Evolutionary conservation across 2,888 invertebrate genomes (phyloP), one percentile per base, ranked within the genome.

Genomic region (Parascotia fuliginaria): DNA sequence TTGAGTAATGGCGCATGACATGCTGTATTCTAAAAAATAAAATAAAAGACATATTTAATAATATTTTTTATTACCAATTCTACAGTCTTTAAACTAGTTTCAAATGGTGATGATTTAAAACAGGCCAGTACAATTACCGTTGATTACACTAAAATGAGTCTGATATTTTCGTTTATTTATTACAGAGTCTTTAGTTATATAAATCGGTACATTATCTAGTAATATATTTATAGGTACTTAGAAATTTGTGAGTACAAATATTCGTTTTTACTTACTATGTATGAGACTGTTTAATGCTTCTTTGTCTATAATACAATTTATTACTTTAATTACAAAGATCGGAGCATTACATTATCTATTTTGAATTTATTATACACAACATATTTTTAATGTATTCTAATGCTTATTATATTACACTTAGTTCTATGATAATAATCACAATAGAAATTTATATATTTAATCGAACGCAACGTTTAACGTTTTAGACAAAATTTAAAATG

Each of bases 31-130:
- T n/a, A n/a, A n/a, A n/a, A 19, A 19, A 19, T 19, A 19, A 19
- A 19, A 19, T 3, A 19, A 19, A 62, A 55, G 15, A 70, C 32
- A 51, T 52, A 57, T 68, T 49, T 52, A 55, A 49, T 66, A 72
- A 65, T 70, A 40, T 66, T 46, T 83, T 89, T 89, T 89, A 89
- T 89, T 89, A 85, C 70, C 76, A 88, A 89, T 77, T 78, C 90
- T 90, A 90, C 88, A 80, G 75, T 83, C 75, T 81, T 83, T 82
- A 82, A 64, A 61, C 81, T 83, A 81, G 63, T 79, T 79, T 72
- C 70, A 78, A 85, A 84, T 78, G 71, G 77, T 66, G 64, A 75
- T 80, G 68, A 72, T 83, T 81, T 65, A 78, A 81, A 82, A 85
- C 75, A 77, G 53, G 46, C 81, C 81, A 74, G 81, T 82, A 85